These are phyloP conservation scores for Heterocephalus glaber DNA, from an alignment of 2,113 vertebrate species.

Conservation along the genomic window DNA sequence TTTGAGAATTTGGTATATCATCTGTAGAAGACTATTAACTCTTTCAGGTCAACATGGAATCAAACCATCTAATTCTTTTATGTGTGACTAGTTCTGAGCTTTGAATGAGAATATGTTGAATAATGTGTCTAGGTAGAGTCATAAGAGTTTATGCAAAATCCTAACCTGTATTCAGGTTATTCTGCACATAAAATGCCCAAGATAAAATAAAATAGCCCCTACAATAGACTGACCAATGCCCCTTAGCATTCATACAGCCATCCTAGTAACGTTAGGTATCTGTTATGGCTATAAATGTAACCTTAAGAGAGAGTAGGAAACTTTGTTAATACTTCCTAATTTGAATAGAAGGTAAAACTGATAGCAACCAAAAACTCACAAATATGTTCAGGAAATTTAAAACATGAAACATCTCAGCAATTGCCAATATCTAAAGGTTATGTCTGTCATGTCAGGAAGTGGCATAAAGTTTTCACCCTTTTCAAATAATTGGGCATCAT, in stretches of 20 bases:
- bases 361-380: conserved; percentile 74
- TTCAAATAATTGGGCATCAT: conserved; percentile 86
- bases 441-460: conserved; percentile 82
- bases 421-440: conserved; percentile 87
- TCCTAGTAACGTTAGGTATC: not conserved
- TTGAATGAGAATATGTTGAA: conserved; percentile 45
- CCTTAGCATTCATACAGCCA: not conserved
- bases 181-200: not conserved
- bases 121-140: not conserved
- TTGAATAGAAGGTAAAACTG: conserved; percentile 60
- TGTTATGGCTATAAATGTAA: conserved; percentile 46
- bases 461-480: conserved; percentile 85
- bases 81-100: conserved; percentile 26
- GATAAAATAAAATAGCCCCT: conserved; percentile 44
- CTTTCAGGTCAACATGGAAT: conserved; percentile 29
- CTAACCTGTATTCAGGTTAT: not conserved
- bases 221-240: not conserved
- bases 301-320: conserved; percentile 55
- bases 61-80: conserved; percentile 6
- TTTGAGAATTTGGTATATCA: conserved; percentile 49
- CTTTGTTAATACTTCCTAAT: conserved; percentile 73
- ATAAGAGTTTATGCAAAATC: not conserved
- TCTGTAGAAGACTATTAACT: conserved; percentile 48
- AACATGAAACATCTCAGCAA: conserved; percentile 76
- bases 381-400: conserved; percentile 80